phyloP scores from a whole-genome alignment of 2,888 invertebrate species.

The Hermodice carunculata region DNA sequence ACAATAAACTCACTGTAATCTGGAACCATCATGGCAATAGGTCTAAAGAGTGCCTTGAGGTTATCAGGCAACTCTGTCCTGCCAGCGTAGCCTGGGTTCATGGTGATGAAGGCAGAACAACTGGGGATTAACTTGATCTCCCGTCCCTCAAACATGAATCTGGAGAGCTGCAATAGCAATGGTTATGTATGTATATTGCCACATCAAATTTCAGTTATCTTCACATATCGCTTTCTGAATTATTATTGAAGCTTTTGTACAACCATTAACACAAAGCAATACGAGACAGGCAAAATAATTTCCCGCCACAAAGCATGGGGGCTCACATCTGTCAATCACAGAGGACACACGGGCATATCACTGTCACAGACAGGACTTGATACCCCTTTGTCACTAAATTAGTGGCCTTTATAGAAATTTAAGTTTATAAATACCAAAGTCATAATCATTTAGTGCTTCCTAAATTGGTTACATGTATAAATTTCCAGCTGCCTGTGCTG shows the following conservation, averaged over 20 bases:
- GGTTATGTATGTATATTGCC: no score
- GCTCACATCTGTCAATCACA: no score
- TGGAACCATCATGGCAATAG: slow-evolving; percentile 93
- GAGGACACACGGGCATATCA: no score
- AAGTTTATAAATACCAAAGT: no score
- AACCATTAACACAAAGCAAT: background rate
- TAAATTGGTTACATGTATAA: no score
- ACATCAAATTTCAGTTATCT: background rate
- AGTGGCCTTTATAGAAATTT: no score
- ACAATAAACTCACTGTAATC: slow-evolving; percentile 85
- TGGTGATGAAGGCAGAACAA: slow-evolving; percentile 90
- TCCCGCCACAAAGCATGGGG: no score
- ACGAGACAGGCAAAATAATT: no score
- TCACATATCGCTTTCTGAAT: background rate
- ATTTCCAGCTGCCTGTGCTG: no score
- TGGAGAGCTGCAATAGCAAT: slow-evolving; percentile 63
- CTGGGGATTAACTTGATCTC: slow-evolving; percentile 85
- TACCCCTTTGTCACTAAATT: no score
- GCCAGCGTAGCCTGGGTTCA: slow-evolving; percentile 94
- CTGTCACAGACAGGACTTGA: no score
- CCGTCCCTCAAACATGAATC: slow-evolving; percentile 91
- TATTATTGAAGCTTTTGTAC: background rate
- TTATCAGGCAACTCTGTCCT: slow-evolving; percentile 91
- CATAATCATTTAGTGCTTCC: no score
- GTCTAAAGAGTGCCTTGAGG: slow-evolving; percentile 87